phyloP scores from a whole-genome alignment of 2,113 vertebrate genomes.

The Bucco capensis region DNA sequence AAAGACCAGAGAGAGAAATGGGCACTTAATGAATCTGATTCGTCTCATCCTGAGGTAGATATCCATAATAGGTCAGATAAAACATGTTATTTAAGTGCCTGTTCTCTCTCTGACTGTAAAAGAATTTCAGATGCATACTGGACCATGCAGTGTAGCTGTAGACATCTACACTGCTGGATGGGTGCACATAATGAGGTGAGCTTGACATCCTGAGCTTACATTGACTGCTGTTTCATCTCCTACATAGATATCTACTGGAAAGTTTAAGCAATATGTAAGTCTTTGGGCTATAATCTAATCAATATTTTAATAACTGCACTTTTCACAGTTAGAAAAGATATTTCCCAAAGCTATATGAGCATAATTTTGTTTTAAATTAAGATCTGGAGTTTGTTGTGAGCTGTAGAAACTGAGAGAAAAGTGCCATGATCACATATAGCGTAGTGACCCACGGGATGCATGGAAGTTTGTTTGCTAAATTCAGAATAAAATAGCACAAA shows the following conservation, averaged over 20 bases:
- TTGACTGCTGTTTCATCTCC: neutral
- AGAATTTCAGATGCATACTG: neutral
- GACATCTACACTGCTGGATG: neutral
- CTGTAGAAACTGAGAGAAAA: neutral
- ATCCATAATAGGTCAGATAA: neutral
- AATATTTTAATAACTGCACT: constrained; percentile 36
- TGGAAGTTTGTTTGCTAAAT: neutral
- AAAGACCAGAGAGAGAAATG: neutral
- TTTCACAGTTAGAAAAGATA: neutral
- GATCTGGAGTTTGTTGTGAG: neutral
- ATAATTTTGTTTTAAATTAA: constrained; percentile 26
- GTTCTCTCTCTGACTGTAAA: neutral
- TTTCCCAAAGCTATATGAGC: constrained; percentile 14
- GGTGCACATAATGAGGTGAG: neutral
- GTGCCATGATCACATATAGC: fast-evolving
- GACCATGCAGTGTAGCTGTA: neutral
- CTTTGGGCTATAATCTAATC: neutral
- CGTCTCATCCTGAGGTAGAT: neutral
- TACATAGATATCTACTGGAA: neutral
- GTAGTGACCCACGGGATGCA: neutral
- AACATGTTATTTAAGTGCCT: neutral
- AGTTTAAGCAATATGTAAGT: neutral
- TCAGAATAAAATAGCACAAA: neutral
- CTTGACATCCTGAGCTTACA: neutral
- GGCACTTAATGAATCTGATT: neutral